Percentiles rank a stretch among this genome's conserved stretches.
Conservation (phyloP, 2,888 invertebrate species). For the Archips crataeganus region DNA sequence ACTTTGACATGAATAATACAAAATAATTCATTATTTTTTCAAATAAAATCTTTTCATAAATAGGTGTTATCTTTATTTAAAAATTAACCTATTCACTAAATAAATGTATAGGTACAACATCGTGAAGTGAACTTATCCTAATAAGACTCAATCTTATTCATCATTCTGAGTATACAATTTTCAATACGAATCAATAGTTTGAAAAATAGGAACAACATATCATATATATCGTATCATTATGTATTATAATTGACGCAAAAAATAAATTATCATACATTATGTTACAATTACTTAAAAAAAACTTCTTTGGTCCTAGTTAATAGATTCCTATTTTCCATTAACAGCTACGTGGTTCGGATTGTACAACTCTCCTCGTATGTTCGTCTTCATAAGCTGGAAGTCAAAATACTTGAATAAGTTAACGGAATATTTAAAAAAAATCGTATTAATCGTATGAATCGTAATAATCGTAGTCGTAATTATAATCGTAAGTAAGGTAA, state of each 20-base stretch:
- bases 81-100: background rate
- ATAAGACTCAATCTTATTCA: background rate
- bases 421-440: background rate
- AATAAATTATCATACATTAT: background rate
- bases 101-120: background rate
- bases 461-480: too few relatives aligned
- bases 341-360: conserved; percentile 57
- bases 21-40: conserved; percentile 28
- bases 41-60: conserved; percentile 6
- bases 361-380: conserved; percentile 72
- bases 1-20: conserved; percentile 23
- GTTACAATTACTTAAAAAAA: background rate
- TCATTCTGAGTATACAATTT: background rate
- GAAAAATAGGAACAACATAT: background rate
- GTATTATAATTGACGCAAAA: background rate
- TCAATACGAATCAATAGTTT: background rate
- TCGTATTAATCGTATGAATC: background rate
- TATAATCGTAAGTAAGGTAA: too few relatives aligned
- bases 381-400: conserved; percentile 78
- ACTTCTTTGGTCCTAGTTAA: background rate
- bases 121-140: too few relatives aligned
- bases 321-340: conserved; percentile 8
- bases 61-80: conserved; percentile 4
- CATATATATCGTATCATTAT: background rate
- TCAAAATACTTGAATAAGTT: conserved; percentile 22